phyloP scores from a whole-genome alignment of 2,888 invertebrate species.

The Tenthredo livida region DNA sequence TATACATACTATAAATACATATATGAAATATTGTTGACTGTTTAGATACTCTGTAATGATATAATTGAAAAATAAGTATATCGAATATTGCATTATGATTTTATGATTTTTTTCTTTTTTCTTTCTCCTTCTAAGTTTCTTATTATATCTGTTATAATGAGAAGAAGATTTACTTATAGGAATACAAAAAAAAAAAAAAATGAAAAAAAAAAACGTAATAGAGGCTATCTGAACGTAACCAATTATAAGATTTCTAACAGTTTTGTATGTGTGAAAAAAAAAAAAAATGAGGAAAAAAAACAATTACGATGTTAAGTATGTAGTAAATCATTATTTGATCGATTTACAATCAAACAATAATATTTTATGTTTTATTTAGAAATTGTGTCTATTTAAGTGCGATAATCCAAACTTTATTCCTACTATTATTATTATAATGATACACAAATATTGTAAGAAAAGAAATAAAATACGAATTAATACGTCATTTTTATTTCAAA shows the following conservation, averaged over 20 bases:
- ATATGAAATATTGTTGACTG: constrained; percentile 12
- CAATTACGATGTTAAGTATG: constrained; percentile 55
- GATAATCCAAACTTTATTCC: constrained; percentile 73
- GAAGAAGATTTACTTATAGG: constrained; percentile 9
- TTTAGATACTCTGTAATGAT: constrained; percentile 40
- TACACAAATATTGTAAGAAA: constrained; percentile 67
- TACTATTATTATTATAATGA: constrained; percentile 70
- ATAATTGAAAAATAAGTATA: constrained; percentile 16
- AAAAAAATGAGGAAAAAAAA: neutral
- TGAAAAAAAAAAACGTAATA: neutral
- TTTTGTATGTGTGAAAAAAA: constrained; percentile 59
- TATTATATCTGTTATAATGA: neutral
- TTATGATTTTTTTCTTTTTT: no score
- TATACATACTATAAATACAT: neutral
- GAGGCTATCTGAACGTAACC: constrained; percentile 48
- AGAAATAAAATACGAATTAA: constrained; percentile 52
- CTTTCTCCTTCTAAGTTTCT: neutral
- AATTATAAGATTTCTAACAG: constrained; percentile 60
- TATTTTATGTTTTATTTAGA: constrained; percentile 53
- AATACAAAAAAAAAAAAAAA: neutral
- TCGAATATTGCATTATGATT: neutral
- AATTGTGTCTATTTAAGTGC: constrained; percentile 69
- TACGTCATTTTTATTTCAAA: constrained; percentile 39
- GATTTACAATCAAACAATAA: constrained; percentile 38
- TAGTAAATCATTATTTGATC: constrained; percentile 51